Base-by-base conservation (phyloP, 2,888 invertebrate genomes). In the Colletes collaris region DNA sequence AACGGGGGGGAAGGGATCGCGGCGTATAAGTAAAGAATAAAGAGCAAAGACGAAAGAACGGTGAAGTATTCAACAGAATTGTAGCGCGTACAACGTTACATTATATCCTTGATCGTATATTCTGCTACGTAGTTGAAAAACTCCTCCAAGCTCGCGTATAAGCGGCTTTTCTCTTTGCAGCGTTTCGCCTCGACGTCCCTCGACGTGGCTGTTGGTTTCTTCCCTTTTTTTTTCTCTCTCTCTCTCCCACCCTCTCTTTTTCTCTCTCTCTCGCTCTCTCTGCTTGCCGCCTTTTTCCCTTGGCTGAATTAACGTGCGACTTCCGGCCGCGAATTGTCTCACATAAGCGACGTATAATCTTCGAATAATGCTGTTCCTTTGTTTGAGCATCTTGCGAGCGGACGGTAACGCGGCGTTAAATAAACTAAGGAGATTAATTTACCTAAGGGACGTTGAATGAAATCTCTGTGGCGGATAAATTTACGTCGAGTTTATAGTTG, bases 71-170 rank as follows among this genome's bases (percentile, higher is more conserved):
- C 81, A 81, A 67, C 59, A 53, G 70, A 77, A 82, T 82, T 70
- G 81, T 77, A 67, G 74, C 73, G 69, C 67, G 74, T 63, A 71
- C 71, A 70, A 68, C 69, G 82, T 73, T 81, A 82, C 77, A 77
- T 82, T 82, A 77, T 82, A 82, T 74, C 63, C 81, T 66, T 67
- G 74, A 82, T 71, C 71, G 81, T 81, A 81, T 81, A 81, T 81
- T 81, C 81, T 52, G 68, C 53, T 71, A 74, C 71, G 70, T 65
- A 78, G 78, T 67, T 81, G 82, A 77, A 82, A 81, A 82, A 81
- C 76, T 77, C 73, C 65, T 74, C 62, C 63, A 50, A 64, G 75
- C 82, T 35, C 53, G 67, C 68, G 72, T 74, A 81, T 82, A 82
- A 82, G 82, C 82, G 82, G 82, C 77, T 82, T 82, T 82, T 82